Evolutionary conservation across 1,140 invertebrate genomes (phyloP), one percentile per base, ranked within the genome.

Genomic region (Penaeus chinensis): DNA sequence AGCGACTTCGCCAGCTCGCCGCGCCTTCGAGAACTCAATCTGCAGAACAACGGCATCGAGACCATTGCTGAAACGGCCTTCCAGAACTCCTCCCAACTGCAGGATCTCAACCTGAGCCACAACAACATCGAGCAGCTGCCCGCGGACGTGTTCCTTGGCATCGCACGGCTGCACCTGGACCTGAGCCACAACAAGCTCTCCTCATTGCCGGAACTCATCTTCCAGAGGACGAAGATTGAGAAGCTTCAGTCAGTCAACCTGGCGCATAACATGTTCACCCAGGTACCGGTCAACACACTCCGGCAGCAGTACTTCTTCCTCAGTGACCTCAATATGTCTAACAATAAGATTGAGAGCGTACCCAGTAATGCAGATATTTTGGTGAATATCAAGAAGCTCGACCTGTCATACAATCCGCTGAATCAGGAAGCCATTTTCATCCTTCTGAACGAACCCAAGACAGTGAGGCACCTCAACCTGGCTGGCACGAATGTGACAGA

Each of bases 21-120:
- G 7, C 93, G 95, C 82, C 92, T 98, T 3, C 93, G 95, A 84
- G 93, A 93, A 3, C 91, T 98, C 42, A 92, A 95, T 89, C 91
- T 98, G 19, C 94, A 95, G 0, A 91, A 95, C 84, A 98, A 98
- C 91, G 92, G 95, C 89, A 94, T 98, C 89, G 96, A 96, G 91
- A 94, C 94, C 83, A 94, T 98, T 19, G 95, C 95, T 89, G 96
- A 97, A 92, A 95, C 96, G 92, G 95, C 96, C 0, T 98, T 98
- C 91, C 95, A 97, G 90, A 98, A 98, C 91, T 98, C 97, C 0
- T 95, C 96, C 0, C 96, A 97, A 92, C 93, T 98, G 82, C 97
- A 98, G 91, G 91, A 94, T 20, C 91, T 98, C 47, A 95, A 97
- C 92, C 92, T 98, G 65, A 94, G 95, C 1, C 89, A 92, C 42